Conservation (phyloP, 2,888 invertebrate species). For the Buathra laborator region DNA sequence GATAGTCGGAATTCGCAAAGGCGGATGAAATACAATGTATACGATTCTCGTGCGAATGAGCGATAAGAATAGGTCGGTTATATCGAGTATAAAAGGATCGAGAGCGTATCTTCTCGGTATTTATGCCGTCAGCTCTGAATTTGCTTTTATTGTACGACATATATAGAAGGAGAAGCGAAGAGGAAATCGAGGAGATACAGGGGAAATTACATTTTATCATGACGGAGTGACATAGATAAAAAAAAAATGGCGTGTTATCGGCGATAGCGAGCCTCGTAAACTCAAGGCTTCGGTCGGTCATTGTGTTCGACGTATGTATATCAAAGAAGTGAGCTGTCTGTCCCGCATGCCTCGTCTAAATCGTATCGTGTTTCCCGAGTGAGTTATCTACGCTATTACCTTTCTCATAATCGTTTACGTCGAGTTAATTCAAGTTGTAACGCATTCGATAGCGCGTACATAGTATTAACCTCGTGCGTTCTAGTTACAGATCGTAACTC, state of each 20-base stretch:
- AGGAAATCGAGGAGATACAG: too few species aligned
- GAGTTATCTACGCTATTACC: background rate
- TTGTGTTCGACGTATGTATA: conserved; percentile 10
- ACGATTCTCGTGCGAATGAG: background rate
- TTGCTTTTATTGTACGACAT: background rate
- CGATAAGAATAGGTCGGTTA: conserved; percentile 5
- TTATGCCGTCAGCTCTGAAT: conserved; percentile 1
- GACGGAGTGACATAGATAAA: background rate
- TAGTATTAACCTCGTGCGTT: background rate
- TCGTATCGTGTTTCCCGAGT: background rate
- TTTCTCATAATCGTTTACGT: background rate
- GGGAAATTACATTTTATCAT: background rate
- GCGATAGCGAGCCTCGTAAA: conserved; percentile 9
- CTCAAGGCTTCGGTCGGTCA: conserved; percentile 11
- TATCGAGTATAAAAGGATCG: background rate
- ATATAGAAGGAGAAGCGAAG: background rate
- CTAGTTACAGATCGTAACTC: background rate
- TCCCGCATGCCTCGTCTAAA: too few species aligned
- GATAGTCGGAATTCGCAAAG: background rate
- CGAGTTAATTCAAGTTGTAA: conserved; percentile 11
- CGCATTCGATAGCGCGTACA: conserved; percentile 15
- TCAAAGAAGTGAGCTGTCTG: background rate
- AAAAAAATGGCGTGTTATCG: conserved; percentile 2
- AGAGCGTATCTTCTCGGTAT: background rate
- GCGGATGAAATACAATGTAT: background rate